Evolutionary conservation across 2,888 invertebrate genomes (phyloP), one percentile per base, ranked within the genome.

Genomic region (Heteropelma amictum): DNA sequence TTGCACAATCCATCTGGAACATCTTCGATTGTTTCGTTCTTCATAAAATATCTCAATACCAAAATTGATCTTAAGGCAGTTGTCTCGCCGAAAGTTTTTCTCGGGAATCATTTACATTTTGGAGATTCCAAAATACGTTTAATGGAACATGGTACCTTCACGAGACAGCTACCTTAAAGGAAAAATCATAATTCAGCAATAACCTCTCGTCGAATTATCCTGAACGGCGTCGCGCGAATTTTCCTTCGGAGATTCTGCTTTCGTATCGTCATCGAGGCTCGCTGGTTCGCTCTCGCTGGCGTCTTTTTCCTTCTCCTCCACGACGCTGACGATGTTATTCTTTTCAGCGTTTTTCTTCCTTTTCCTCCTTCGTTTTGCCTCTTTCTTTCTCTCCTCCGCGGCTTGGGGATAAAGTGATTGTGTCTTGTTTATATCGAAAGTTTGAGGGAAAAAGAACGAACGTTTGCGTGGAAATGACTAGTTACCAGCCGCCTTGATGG

Each of bases 271-370:
- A 42, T 56, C 23, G 1, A 17, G 12, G 14, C 53, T 30, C n/a
- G 42, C 28, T 10, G n/a, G 49, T 1, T 63, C 65, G 12, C 56
- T 40, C 12, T 68, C 30, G 17, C 28, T 10, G 3, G 49, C 17
- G 7, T 17, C 45, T 3, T 65, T 42, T 33, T 63, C 58, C 6
- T 58, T 53, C 6, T 72, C 60, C n/a, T 67, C 67, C 17, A 53
- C 38, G 45, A 67, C 51, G 3, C 56, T 56, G 14, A 68, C 77
- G 7, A 23, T 28, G 14, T 42, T 68, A 6, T 79, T 80, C 30
- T 84, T 86, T 6, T 82, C 83, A 0, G 68, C 64, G 42, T 77
- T 77, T 38, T 83, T 84, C 30, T 79, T 84, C 60, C 80, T 84
- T 26, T 83, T 85, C 70, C 80, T 84, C 42, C 77, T 73, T 38